These are phyloP conservation scores for Zaprionus lachaisei DNA, from an alignment of 1,140 invertebrate species.

Conservation along the genomic window DNA sequence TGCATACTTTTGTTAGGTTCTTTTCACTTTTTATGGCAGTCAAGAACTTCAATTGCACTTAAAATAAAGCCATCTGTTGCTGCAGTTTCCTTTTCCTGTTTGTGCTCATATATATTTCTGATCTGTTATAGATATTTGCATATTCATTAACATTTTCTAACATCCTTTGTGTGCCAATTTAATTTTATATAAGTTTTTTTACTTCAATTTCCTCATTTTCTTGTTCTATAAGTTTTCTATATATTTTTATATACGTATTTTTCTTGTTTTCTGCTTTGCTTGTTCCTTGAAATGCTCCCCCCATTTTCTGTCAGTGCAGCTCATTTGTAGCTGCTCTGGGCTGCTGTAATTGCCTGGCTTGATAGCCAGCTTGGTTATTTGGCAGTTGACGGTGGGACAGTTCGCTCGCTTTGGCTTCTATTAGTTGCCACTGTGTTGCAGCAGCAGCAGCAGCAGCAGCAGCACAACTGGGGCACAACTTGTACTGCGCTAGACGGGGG, in stretches of 20 bases:
- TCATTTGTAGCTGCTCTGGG: conserved; percentile 12
- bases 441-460: background rate
- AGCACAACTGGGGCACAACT: background rate
- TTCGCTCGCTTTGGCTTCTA: background rate
- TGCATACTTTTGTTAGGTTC: too few relatives aligned
- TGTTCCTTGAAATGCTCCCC: background rate
- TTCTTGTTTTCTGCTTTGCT: too few relatives aligned
- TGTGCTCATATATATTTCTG: too few relatives aligned
- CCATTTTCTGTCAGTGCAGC: background rate
- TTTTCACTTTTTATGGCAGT: too few relatives aligned
- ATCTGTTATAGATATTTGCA: too few relatives aligned
- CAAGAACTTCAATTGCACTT: too few relatives aligned
- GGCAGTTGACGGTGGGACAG: conserved; percentile 22
- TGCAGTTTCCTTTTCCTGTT: too few relatives aligned
- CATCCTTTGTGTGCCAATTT: background rate
- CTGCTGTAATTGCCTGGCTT: conserved; percentile 40
- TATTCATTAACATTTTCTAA: background rate
- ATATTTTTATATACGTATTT: too few relatives aligned
- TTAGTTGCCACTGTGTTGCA: conserved; percentile 3
- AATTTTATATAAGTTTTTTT: background rate
- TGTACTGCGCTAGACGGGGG: conserved; percentile 28
- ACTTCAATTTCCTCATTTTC: too few relatives aligned
- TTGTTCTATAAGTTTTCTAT: too few relatives aligned
- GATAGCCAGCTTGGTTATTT: conserved; percentile 29
- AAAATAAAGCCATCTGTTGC: too few relatives aligned